Conservation (phyloP, 2,113 vertebrate species). For the Phalacrocorax carbo region DNA sequence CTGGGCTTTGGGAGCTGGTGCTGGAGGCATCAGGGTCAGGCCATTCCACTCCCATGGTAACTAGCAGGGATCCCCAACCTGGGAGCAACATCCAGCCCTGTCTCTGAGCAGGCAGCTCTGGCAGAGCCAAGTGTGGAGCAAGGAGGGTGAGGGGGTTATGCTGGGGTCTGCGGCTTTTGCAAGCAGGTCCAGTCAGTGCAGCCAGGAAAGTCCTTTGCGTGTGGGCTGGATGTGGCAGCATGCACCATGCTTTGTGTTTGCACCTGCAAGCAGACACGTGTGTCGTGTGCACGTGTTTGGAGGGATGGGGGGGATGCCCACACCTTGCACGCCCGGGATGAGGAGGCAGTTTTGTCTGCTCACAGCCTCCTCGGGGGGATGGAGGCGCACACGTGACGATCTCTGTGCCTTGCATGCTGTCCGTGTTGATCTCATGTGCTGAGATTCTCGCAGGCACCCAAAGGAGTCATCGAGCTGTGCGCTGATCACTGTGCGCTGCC, state of each 20-base stretch:
- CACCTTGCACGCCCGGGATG: rapidly evolving
- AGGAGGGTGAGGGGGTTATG: rapidly evolving
- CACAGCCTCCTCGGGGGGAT: rapidly evolving
- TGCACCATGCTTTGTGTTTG: neutral
- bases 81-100: neutral
- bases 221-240: rapidly evolving
- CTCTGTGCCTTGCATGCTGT: neutral
- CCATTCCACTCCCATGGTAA: neutral
- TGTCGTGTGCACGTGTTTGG: rapidly evolving
- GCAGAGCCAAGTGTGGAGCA: rapidly evolving
- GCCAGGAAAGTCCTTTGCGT: neutral
- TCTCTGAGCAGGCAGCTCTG: neutral
- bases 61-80: neutral
- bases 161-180: neutral
- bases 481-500: neutral
- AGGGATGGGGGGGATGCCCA: neutral
- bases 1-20: neutral
- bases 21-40: neutral
- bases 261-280: rapidly evolving
- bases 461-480: slow-evolving; percentile 43
- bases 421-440: slow-evolving; percentile 40
- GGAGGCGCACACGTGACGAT: neutral
- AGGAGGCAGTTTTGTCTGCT: neutral
- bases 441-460: slow-evolving; percentile 46
- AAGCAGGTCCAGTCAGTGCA: neutral